phyloP scores from a whole-genome alignment of 2,113 vertebrate species.

The Uropsilus gracilis region DNA sequence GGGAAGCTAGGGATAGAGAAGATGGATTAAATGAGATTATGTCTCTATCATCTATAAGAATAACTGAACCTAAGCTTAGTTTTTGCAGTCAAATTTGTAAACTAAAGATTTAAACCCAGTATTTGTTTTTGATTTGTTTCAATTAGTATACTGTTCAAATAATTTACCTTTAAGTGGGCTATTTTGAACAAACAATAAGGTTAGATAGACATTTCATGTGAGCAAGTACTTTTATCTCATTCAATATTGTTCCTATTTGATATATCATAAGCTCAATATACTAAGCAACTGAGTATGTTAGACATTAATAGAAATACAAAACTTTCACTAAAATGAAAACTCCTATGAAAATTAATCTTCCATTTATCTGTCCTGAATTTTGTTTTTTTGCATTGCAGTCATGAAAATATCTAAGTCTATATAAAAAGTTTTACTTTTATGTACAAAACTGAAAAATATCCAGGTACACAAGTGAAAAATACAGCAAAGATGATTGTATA shows the following conservation, averaged over 20 bases:
- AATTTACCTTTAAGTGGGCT: not conserved
- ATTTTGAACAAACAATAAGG: not conserved
- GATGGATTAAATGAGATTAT: not conserved
- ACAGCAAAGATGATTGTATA: too few relatives aligned
- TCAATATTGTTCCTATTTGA: not conserved
- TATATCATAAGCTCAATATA: not conserved
- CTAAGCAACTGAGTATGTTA: not conserved
- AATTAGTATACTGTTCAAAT: not conserved
- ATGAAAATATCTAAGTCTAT: too few relatives aligned
- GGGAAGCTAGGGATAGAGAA: not conserved
- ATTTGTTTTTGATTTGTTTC: not conserved
- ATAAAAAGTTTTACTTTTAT: too few relatives aligned
- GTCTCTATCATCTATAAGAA: not conserved
- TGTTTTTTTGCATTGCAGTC: too few relatives aligned
- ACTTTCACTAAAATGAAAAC: too few relatives aligned
- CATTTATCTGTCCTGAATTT: too few relatives aligned
- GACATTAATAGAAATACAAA: not conserved
- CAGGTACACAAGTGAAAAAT: too few relatives aligned
- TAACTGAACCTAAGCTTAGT: slow-evolving; percentile 6
- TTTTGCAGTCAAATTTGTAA: not conserved
- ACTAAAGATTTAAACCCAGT: not conserved
- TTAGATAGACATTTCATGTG: not conserved
- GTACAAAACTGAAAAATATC: too few relatives aligned
- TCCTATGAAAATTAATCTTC: too few relatives aligned
- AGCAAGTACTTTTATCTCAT: not conserved